Conservation (phyloP, 2,113 vertebrate species). For the Triplophysa tibetana region DNA sequence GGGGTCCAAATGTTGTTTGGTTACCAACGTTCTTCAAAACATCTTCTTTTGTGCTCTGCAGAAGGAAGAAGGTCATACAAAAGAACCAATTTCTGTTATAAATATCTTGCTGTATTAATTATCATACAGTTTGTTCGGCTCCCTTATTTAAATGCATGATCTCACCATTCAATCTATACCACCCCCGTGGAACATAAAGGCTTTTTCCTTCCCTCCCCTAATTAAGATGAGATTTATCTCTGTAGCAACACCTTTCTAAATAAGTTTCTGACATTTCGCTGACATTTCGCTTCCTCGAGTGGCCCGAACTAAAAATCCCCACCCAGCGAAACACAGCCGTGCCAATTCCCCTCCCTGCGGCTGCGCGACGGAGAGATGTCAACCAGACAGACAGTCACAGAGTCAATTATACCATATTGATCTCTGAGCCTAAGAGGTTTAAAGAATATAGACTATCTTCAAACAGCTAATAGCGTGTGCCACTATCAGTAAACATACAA, state of each 20-base stretch:
- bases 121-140: too few relatives aligned
- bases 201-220: conserved; percentile 10
- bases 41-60: too few relatives aligned
- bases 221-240: conserved; percentile 47
- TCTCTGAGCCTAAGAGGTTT: conserved; percentile 47
- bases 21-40: too few relatives aligned
- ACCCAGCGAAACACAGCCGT: conserved; percentile 51
- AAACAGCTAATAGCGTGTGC: conserved; percentile 61
- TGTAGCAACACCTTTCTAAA: conserved; percentile 51
- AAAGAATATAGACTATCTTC: conserved; percentile 36
- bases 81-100: too few relatives aligned
- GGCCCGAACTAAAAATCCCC: conserved; percentile 45
- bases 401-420: conserved; percentile 70
- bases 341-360: conserved; percentile 30
- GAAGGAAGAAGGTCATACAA: too few relatives aligned
- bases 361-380: conserved; percentile 55
- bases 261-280: conserved; percentile 56
- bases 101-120: too few relatives aligned
- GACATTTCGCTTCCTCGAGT: conserved; percentile 53
- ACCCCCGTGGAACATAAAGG: neutral
- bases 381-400: conserved; percentile 62
- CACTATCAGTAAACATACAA: conserved; percentile 37
- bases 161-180: neutral
- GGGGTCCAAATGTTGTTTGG: too few relatives aligned
- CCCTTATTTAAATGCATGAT: neutral